Conservation (phyloP, 1,140 invertebrate genomes). For the Caenorhabditis brenneri region DNA sequence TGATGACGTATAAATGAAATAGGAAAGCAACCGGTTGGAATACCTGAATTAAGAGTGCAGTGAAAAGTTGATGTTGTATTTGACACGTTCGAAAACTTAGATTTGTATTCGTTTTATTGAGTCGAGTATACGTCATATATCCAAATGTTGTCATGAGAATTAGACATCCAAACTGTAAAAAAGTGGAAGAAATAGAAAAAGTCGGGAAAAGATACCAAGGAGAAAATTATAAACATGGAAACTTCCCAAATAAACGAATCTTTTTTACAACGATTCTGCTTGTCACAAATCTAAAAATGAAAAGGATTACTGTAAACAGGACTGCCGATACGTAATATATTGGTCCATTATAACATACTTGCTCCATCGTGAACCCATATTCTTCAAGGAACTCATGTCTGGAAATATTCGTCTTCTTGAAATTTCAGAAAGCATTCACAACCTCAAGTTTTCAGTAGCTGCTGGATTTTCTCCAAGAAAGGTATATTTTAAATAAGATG, state of each 20-base stretch:
- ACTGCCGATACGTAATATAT: neutral
- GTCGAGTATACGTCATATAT: neutral
- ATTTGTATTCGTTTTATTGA: neutral
- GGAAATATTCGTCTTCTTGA: neutral
- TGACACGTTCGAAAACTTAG: neutral
- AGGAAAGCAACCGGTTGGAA: neutral
- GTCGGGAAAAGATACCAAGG: neutral
- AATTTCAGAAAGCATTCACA: neutral
- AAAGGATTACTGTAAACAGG: neutral
- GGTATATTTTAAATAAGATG: neutral
- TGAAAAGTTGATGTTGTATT: neutral
- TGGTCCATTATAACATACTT: neutral
- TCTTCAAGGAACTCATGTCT: neutral
- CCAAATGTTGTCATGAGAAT: neutral
- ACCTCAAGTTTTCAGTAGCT: neutral
- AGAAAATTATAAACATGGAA: neutral
- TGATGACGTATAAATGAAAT: no score
- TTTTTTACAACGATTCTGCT: neutral
- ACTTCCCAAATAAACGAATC: neutral
- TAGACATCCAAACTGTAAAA: neutral
- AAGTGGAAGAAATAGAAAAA: no score
- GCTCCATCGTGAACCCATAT: neutral
- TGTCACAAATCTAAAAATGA: neutral
- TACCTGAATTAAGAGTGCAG: neutral
- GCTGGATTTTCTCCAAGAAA: neutral